Percentiles rank a stretch among this genome's conserved stretches.
Conservation (phyloP, 1,140 invertebrate genomes). For the Neotoxoptera formosana region DNA sequence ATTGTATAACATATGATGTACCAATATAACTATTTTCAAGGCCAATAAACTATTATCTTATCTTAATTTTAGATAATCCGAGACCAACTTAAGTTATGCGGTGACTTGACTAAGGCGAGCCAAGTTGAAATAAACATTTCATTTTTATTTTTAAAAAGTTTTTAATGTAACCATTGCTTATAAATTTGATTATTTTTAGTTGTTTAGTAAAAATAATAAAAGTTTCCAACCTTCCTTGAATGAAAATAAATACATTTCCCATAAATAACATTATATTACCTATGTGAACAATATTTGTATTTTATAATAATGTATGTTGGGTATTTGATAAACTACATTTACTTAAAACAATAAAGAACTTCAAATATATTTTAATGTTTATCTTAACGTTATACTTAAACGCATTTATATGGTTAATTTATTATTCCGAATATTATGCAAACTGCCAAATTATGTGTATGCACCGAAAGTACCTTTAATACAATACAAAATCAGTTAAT, state of each 20-base stretch:
- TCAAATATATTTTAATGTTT: neutral
- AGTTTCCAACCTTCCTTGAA: neutral
- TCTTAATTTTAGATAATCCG: neutral
- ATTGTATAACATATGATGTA: too few relatives aligned
- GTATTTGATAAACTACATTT: neutral
- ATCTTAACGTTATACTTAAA: neutral
- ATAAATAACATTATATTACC: neutral
- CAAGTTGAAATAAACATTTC: neutral
- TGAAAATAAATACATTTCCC: neutral
- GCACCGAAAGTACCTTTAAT: neutral
- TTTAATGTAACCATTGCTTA: neutral
- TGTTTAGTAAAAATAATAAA: neutral
- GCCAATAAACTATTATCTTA: too few relatives aligned
- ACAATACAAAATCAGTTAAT: neutral
- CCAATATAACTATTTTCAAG: too few relatives aligned
- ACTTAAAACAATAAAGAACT: neutral
- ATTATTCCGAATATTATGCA: neutral
- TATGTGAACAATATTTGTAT: neutral
- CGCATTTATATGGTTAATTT: neutral
- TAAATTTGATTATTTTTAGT: neutral
- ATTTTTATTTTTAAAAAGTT: neutral
- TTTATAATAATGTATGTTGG: neutral
- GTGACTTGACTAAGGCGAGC: too few relatives aligned
- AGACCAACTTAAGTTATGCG: neutral
- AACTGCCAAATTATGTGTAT: neutral